Evolutionary conservation across 2,888 invertebrate genomes (phyloP), one percentile per base, ranked within the genome.

Genomic region (Heteromurus nitidus): DNA sequence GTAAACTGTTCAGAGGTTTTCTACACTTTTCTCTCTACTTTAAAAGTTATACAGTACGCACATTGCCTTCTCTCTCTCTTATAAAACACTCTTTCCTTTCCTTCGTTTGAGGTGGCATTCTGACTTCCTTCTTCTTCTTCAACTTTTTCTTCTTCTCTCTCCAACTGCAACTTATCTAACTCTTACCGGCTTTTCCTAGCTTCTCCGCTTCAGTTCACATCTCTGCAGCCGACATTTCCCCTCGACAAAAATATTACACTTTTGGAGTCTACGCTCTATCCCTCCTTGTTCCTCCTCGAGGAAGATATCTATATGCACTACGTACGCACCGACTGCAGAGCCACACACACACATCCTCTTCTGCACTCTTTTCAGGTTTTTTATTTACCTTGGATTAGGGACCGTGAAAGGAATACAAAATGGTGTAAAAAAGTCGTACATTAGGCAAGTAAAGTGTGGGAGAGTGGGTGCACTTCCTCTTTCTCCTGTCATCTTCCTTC

Each of bases 311-410:
- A n/a, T n/a, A n/a, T n/a, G n/a, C n/a, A n/a, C n/a, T n/a, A n/a
- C n/a, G n/a, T n/a, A n/a, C n/a, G n/a, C n/a, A n/a, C n/a, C n/a
- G n/a, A n/a, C n/a, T n/a, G n/a, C n/a, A n/a, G n/a, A n/a, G n/a
- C n/a, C n/a, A n/a, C n/a, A n/a, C n/a, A n/a, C n/a, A n/a, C n/a
- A n/a, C n/a, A n/a, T n/a, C 60, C 72, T 72, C 62, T 60, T 55
- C 50, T 74, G 62, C 58, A 58, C 55, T 58, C 55, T 20, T 75
- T 65, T 65, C 64, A 74, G 65, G 24, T 47, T 74, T 64, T 75
- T 75, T 75, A 75, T 75, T 75, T 75, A 75, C 75, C 67, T 67
- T 75, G 75, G 75, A 75, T 75, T 75, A 67, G 75, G 55, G 42
- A 28, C 50, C 67, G 75, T 75, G 75, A 75, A 55, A 75, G 58